Evolutionary conservation across 2,113 vertebrate species (phyloP), one percentile per base, ranked within the genome.

Genomic region (Nicator chloris): DNA sequence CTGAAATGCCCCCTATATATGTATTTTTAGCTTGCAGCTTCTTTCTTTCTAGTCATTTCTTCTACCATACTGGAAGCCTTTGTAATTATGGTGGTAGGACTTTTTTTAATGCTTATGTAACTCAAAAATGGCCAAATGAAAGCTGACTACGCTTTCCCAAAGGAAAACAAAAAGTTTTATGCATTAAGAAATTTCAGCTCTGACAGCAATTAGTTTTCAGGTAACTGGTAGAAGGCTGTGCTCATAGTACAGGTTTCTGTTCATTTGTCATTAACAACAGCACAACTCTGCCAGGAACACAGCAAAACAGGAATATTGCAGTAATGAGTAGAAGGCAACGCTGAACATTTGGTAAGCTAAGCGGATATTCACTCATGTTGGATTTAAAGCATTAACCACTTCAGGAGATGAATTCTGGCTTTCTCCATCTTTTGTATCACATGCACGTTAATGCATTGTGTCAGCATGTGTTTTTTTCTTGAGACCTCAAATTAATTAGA

Each of bases 261-360:
- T 76, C 20, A 10, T 64, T 75, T 59, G 11, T 73, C 42, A 47
- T 9, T 45, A 76, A 24, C 31, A 84, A 42, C 45, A 87, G 73
- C 54, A 61, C 37, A 56, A 7, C 15, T 6, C 14, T 45, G 59
- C 18, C 0, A 18, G 78, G 65, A 56, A 13, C 40, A 85, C 16
- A 82, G n/a, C 37, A 66, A 61, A 56, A 9, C 37, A 39, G 40
- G 59, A 73, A 75, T 16, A 12, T 11, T 47, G 84, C 40, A 64
- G 47, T 12, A 65, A 54, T 13, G 54, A 88, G 59, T 30, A 8
- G 9, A 59, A 79, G 71, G 72, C 77, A 45, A 28, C 0, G 60
- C 21, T 60, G 83, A 93, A 75, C 79, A 88, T 94, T 96, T 70
- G 87, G 92, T 61, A 51, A 82, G 54, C 49, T 93, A 82, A 94